Conservation (phyloP, 2,113 vertebrate species). For the Phalacrocorax carbo region DNA sequence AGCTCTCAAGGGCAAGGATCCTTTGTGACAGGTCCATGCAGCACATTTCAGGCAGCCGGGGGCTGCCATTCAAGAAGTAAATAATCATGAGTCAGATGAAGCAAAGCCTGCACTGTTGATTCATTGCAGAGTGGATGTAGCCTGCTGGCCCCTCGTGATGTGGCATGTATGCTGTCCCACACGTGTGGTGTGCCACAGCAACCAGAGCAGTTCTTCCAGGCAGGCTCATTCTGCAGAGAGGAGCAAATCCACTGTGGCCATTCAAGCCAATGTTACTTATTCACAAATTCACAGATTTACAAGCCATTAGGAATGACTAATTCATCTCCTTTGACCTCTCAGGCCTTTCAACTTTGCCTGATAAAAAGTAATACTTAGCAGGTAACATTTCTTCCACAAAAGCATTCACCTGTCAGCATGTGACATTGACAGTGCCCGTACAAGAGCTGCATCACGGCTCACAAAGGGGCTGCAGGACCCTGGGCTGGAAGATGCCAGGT, state of each 20-base stretch:
- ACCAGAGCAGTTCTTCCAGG: background rate
- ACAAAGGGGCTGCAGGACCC: background rate
- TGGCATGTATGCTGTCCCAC: rapidly evolving
- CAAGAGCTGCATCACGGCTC: background rate
- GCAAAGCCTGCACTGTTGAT: background rate
- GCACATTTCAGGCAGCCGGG: background rate
- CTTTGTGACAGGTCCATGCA: background rate
- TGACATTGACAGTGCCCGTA: background rate
- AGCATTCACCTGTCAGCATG: rapidly evolving
- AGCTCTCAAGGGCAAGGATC: background rate
- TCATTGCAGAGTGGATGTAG: background rate
- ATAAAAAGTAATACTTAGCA: background rate
- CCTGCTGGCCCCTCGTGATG: rapidly evolving
- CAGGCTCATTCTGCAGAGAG: background rate
- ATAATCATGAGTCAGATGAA: background rate
- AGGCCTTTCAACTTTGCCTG: background rate
- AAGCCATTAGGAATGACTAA: background rate
- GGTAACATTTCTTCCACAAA: background rate
- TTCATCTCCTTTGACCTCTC: background rate
- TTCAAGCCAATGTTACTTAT: background rate
- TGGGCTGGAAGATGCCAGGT: background rate
- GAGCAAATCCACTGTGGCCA: rapidly evolving
- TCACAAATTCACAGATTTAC: background rate
- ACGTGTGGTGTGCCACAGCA: rapidly evolving
- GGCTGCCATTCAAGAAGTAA: background rate